Evolutionary conservation across 2,888 invertebrate genomes (phyloP).

Genomic region (Parthenolecanium corni): DNA sequence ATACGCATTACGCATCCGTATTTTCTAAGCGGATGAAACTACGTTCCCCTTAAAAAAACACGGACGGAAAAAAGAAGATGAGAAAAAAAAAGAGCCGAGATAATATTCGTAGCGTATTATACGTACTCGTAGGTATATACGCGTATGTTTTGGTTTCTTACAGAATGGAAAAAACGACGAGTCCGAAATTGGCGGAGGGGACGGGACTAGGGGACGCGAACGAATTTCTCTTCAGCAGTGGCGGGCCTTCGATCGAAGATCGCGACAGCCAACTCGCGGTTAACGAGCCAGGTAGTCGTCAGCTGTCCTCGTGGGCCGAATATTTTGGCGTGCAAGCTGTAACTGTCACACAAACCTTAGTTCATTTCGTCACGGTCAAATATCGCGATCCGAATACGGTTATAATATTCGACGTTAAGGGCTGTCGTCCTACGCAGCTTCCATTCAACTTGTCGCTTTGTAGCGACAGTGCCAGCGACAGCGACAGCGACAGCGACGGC

Average conservation of each 20-base stretch:
- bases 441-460: conserved; percentile 38
- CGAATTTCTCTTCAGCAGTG: conserved; percentile 7
- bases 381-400: conserved; percentile 37
- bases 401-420: conserved; percentile 40
- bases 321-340: conserved; percentile 38
- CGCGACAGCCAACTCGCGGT: too few species aligned
- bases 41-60: too few species aligned
- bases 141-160: too few species aligned
- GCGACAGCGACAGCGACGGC: too few species aligned
- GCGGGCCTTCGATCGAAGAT: neutral
- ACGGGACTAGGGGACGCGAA: neutral
- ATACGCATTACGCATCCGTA: too few species aligned
- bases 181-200: conserved; percentile 2
- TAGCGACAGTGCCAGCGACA: conserved; percentile 2
- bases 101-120: too few species aligned
- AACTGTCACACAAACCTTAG: conserved; percentile 38
- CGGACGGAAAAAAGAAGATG: too few species aligned
- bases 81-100: too few species aligned
- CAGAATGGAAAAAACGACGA: conserved; percentile 16
- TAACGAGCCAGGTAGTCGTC: neutral
- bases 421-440: conserved; percentile 39
- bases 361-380: conserved; percentile 35
- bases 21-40: too few species aligned
- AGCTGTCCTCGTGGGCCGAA: conserved; percentile 37
- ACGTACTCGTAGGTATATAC: too few species aligned